These are phyloP conservation scores for Tachysurus fulvidraco DNA, from an alignment of 2,113 vertebrate species.

Conservation along the genomic window DNA sequence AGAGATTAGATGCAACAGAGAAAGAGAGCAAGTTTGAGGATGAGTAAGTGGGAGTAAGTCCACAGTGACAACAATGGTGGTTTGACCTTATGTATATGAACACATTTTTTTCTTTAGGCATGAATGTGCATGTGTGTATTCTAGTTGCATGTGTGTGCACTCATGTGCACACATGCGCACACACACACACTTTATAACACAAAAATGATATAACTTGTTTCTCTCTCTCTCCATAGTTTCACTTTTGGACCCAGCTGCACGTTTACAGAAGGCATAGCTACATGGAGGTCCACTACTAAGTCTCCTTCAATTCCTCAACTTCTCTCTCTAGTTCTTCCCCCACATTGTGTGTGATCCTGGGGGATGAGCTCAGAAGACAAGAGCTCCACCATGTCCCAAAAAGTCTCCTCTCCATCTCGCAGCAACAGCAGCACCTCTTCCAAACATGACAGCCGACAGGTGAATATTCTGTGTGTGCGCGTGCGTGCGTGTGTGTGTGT, in stretches of 20 bases:
- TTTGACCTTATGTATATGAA: not conserved
- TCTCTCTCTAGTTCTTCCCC: constrained; percentile 18
- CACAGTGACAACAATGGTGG: not conserved
- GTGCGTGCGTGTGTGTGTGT: too few relatives aligned
- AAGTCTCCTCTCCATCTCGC: constrained; percentile 87
- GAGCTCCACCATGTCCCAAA: constrained; percentile 82
- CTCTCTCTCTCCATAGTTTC: constrained; percentile 22
- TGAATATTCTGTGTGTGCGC: constrained; percentile 59
- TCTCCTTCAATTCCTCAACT: constrained; percentile 1
- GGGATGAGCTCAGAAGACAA: constrained; percentile 85
- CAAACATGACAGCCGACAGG: constrained; percentile 93
- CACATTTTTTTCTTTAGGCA: not conserved
- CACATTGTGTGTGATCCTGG: constrained; percentile 20
- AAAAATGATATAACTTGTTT: not conserved
- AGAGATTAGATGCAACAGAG: not conserved
- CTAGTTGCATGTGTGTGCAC: too few relatives aligned
- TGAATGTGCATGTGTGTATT: too few relatives aligned
- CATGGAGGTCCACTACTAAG: constrained; percentile 41
- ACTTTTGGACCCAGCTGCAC: not conserved
- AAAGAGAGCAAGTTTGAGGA: too few relatives aligned
- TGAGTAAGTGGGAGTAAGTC: not conserved
- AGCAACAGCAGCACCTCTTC: constrained; percentile 96
- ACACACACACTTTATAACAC: too few relatives aligned
- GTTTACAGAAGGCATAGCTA: not conserved
- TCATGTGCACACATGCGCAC: too few relatives aligned